Evolutionary conservation across 2,113 vertebrate genomes (phyloP), one percentile per base, ranked within the genome.

Genomic region (Euleptes europaea): DNA sequence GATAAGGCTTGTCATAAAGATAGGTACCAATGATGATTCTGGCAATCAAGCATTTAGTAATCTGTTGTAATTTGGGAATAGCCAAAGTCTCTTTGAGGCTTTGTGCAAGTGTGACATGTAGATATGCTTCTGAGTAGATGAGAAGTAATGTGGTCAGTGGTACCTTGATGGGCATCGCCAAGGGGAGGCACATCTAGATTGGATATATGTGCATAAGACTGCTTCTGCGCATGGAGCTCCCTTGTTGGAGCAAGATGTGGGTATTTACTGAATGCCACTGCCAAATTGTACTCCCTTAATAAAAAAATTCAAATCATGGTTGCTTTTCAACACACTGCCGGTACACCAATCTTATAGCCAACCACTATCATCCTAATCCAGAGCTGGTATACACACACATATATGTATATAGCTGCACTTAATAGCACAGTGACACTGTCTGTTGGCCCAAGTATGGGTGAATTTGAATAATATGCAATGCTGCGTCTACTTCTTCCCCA

Each of bases 41-140:
- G 86, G 89, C 82, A 87, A 88, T 79, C 74, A 63, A 75, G 87
- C 84, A 73, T 91, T 91, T 88, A 82, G 86, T 87, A 88, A 40
- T 70, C 74, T 84, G 83, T 63, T 21, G 28, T 86, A 13, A 19
- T 14, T 4, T 3, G 33, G 49, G 33, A 78, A 42, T 40, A 66
- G 21, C 8, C 17, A 42, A 66, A 66, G 70, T 42, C 40, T 31
- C n/a, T 28, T 7, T 3, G 28, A 44, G 21, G 57, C 13, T 33
- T 75, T 75, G 33, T 69, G 63, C n/a, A 51, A 23, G 63, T 51
- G 60, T 63, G 26, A 63, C 6, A 15, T 54, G 51, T 17, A 17
- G 60, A 5, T 15, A 4, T 17, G 17, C 26, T 44, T 44, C 19
- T 74, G 13, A 63, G 60, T 26, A 35, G 57, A 28, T 26, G 19